Evolutionary conservation across 2,888 invertebrate genomes (phyloP).

Genomic region (Ophion ellenae): DNA sequence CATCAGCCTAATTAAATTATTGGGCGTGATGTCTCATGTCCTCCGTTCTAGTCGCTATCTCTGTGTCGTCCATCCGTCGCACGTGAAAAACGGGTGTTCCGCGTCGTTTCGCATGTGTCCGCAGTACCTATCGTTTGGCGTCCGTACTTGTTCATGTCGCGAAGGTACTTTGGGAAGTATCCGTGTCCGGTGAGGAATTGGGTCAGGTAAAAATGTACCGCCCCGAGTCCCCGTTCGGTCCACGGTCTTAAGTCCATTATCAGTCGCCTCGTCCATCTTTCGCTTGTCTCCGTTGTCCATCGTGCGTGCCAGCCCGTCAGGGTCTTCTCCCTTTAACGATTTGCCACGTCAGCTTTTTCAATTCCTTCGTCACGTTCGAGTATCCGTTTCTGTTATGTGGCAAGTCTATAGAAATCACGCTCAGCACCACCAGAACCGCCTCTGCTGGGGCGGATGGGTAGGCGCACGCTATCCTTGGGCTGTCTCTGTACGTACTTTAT

Average conservation of each 20-base stretch:
- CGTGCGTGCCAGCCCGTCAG: slow-evolving; percentile 18
- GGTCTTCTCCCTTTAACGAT: not conserved
- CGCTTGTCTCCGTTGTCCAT: not conserved
- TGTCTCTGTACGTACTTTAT: too few species aligned
- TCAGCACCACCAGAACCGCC: too few species aligned
- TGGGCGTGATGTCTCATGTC: not conserved
- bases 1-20: slow-evolving; percentile 19
- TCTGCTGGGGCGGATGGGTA: too few species aligned
- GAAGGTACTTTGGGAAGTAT: slow-evolving; percentile 1
- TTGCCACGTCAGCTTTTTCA: too few species aligned
- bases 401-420: too few species aligned
- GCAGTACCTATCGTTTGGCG: not conserved
- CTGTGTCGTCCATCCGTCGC: not conserved
- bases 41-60: not conserved
- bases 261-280: not conserved
- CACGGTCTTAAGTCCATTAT: not conserved
- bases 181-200: not conserved
- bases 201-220: too few species aligned
- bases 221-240: not conserved
- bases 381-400: too few species aligned
- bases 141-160: slow-evolving; percentile 3
- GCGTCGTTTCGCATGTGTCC: slow-evolving; percentile 3
- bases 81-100: slow-evolving; percentile 1
- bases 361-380: too few species aligned
- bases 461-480: too few species aligned